These are phyloP conservation scores for Labeo rohita DNA, from an alignment of 2,113 vertebrate genomes.

Conservation along the genomic window DNA sequence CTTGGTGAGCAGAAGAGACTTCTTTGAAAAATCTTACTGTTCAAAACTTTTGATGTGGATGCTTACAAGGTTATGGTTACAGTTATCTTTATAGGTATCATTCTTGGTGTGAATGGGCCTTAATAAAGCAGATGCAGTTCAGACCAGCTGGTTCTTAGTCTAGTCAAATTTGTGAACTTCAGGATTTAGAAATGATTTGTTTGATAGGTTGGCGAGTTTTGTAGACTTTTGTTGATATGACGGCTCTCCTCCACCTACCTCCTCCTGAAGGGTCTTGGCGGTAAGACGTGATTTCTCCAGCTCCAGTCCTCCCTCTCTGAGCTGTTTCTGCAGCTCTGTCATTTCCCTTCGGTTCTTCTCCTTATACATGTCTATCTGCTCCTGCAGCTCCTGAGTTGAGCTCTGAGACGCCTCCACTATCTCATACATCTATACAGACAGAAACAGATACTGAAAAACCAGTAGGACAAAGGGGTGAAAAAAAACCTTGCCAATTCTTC, in stretches of 20 bases:
- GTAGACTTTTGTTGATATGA: background rate
- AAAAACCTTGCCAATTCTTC: background rate
- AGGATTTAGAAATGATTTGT: background rate
- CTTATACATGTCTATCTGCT: conserved; percentile 90
- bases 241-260: conserved; percentile 75
- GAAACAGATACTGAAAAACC: background rate
- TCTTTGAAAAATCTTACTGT: too few species aligned
- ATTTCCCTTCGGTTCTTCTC: conserved; percentile 89
- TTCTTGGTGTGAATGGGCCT: background rate
- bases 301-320: conserved; percentile 86
- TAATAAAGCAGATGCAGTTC: background rate
- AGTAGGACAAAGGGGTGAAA: background rate
- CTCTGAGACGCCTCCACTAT: conserved; percentile 84
- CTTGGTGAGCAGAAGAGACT: too few species aligned
- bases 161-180: background rate
- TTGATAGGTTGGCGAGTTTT: background rate
- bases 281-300: conserved; percentile 81
- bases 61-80: too few species aligned
- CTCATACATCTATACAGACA: conserved; percentile 84
- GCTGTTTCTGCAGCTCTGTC: conserved; percentile 83
- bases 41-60: too few species aligned
- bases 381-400: conserved; percentile 88
- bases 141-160: background rate
- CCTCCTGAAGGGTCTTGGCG: conserved; percentile 81
- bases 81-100: too few species aligned